phyloP scores from a whole-genome alignment of 2,888 invertebrate species.

The Acrobasis repandana region DNA sequence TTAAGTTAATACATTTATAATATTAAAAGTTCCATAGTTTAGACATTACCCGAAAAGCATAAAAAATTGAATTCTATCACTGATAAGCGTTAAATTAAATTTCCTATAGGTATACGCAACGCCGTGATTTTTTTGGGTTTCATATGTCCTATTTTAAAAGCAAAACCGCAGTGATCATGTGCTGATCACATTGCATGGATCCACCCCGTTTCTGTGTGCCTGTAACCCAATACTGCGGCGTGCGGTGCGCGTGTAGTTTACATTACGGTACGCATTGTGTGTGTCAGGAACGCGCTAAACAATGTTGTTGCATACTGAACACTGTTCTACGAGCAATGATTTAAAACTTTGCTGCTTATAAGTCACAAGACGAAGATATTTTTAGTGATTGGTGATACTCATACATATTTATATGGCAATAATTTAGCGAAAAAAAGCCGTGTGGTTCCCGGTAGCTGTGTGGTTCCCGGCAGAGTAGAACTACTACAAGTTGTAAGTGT shows the following conservation, averaged over 20 bases:
- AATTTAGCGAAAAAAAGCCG: too few species aligned
- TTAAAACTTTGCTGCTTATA: too few species aligned
- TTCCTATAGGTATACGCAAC: background rate
- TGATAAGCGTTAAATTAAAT: conserved; percentile 4
- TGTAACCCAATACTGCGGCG: conserved; percentile 58
- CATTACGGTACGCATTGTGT: conserved; percentile 53
- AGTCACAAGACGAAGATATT: too few species aligned
- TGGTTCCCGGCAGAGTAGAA: too few species aligned
- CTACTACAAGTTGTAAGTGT: too few species aligned
- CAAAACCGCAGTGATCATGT: conserved; percentile 27
- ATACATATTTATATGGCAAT: too few species aligned
- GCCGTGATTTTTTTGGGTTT: background rate
- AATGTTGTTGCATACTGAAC: background rate
- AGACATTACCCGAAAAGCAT: background rate
- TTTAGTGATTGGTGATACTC: too few species aligned
- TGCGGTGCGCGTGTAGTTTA: conserved; percentile 52
- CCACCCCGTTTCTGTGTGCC: conserved; percentile 44
- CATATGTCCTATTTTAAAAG: conserved; percentile 7
- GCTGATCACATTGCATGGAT: conserved; percentile 50
- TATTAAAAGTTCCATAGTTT: background rate
- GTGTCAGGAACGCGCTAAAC: conserved; percentile 43
- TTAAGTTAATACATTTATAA: too few species aligned
- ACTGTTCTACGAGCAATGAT: background rate
- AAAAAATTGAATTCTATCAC: background rate
- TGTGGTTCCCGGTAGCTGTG: too few species aligned